Base-by-base conservation (phyloP, 1,140 invertebrate species). In the Brachionus rotundiformis region DNA sequence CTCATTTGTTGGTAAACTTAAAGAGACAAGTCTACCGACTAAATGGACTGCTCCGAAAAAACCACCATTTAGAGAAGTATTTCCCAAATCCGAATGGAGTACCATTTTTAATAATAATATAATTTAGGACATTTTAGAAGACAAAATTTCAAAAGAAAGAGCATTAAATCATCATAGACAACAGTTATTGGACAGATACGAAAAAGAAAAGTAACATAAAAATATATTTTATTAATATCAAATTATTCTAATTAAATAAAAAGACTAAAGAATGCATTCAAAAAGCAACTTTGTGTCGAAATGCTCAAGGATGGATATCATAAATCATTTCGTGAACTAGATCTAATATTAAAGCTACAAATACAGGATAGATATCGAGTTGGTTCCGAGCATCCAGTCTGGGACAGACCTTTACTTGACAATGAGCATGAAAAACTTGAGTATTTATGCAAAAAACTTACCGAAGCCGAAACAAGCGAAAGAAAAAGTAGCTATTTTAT, bases 251-350 rank as follows among this genome's bases (percentile, higher is more conserved):
- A 77, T 27, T 27, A n/a, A 23, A 31, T 16, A 23, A 33, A 39
- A 33, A 81, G 77, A 31, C 54, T 63, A 36, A 61, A 63, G 49
- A 81, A 63, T 41, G 19, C 59, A 29, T 81, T 81, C 16, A 63
- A 81, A 81, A 63, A 63, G 25, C 59, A 81, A 41, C 31, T 81
- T 2, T 81, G 54, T 1, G 41, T 65, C 23, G 79, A 81, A 44
- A 81, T 81, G 79, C 79, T 81, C 16, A 44, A 44, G 16, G 36
- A 68, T 65, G 79, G 79, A 8, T 81, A 31, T 68, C 79, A 81
- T 23, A 63, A 39, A 36, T 81, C 79, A 47, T 81, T 81, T 49
- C 59, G 79, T 27, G 79, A 81, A 16, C 27, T 81, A 44, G 54
- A 63, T 41, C 29, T 29, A 44, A 65, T 81, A 11, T 33, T 81